Evolutionary conservation across 2,888 invertebrate species (phyloP), one percentile per base, ranked within the genome.

Genomic region (Epinotia bilunana): DNA sequence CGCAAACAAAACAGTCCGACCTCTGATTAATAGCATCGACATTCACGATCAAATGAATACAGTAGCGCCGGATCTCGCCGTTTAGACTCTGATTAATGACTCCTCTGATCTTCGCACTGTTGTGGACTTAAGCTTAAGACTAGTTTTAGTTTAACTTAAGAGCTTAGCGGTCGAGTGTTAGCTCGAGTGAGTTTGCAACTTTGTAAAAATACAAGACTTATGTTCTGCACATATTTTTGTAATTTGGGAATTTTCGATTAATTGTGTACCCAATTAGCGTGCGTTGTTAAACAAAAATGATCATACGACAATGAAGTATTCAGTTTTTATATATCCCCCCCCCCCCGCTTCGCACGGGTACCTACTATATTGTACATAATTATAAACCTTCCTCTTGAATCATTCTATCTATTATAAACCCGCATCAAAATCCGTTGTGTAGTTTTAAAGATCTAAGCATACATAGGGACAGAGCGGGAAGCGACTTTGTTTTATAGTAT

Each of bases 21-120:
- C 81, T 82, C 91, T 91, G 92, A 92, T 92, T 92, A 92, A 92
- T 91, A 88, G 91, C 87, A 85, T 83, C 87, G 82, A 85, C 85
- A 81, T 82, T 82, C 74, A 87, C 87, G 87, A 84, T 83, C 89
- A 85, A 90, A 90, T 89, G 90, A 90, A 90, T 90, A 87, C 89
- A 84, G 87, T 86, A 86, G 86, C 86, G 84, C 83, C 60, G 49
- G 88, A 88, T 87, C 71, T 64, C 55, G 57, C 67, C 43, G 65
- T 67, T 78, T 77, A 28, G 69, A 62, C 70, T 55, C 46, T 77
- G 77, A 77, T 77, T 74, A 74, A 77, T 75, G 75, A 57, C 62
- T 28, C 72, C 78, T 72, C 72, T 76, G 71, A 73, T 67, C 67
- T 72, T 71, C 7, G 58, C 70, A 67, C 74, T 61, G 71, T 57